These are phyloP conservation scores for Acanthisitta chloris DNA, from an alignment of 2,113 vertebrate genomes.

Conservation along the genomic window DNA sequence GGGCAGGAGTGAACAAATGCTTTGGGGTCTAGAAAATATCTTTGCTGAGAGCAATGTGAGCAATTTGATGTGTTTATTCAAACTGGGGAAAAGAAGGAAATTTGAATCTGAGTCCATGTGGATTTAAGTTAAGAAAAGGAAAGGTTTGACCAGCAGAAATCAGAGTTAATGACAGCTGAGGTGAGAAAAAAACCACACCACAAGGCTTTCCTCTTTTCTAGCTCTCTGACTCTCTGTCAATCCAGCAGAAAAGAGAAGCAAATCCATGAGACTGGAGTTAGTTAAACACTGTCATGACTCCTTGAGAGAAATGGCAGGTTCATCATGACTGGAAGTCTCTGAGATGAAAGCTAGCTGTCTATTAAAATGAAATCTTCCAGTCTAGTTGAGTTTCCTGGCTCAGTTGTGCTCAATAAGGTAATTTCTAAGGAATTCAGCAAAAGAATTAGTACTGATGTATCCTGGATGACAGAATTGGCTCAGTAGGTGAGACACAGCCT, in stretches of 20 bases:
- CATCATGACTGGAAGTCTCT: background rate
- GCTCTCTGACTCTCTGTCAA: background rate
- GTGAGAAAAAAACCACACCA: background rate
- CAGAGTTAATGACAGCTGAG: background rate
- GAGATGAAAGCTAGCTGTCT: background rate
- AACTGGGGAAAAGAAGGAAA: background rate
- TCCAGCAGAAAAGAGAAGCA: background rate
- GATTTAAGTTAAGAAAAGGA: background rate
- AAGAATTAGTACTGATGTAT: background rate
- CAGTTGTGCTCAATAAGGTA: background rate
- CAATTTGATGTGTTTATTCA: background rate
- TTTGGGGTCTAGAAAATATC: background rate
- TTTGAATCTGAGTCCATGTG: background rate
- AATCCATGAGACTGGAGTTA: background rate
- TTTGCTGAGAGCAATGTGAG: background rate
- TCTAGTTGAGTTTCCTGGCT: background rate
- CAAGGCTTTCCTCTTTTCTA: background rate
- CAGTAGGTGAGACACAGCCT: background rate
- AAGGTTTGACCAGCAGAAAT: background rate
- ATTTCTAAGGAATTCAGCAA: background rate
- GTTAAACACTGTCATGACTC: background rate
- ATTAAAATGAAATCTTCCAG: background rate
- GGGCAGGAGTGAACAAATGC: background rate
- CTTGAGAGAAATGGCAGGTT: background rate
- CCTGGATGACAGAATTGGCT: slow-evolving; percentile 17